These are phyloP conservation scores for Hypotaenidia philippensis DNA, from an alignment of 2,797 vertebrate species.

Conservation along the genomic window DNA sequence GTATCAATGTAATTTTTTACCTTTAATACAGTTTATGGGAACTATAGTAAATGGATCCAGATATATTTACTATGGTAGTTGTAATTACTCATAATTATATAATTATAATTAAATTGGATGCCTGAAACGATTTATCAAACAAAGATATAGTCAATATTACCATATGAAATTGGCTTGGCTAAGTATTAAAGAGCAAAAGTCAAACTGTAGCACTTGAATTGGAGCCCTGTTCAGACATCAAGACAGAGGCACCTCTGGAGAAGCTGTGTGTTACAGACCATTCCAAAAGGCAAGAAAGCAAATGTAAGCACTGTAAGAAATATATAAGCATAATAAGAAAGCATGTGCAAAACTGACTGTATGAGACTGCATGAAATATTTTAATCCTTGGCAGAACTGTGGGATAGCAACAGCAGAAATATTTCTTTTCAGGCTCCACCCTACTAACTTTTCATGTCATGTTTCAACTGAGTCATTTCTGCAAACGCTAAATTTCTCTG, in stretches of 20 bases:
- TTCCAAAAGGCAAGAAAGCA: not conserved
- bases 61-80: not conserved
- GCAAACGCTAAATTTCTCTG: not conserved
- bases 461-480: not conserved
- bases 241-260: not conserved
- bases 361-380: not conserved
- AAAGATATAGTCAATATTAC: not conserved
- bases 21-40: not conserved
- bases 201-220: not conserved
- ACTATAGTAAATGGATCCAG: not conserved
- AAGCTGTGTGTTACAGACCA: not conserved
- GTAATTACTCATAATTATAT: not conserved
- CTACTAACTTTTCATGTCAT: not conserved
- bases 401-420: not conserved
- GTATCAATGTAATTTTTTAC: not conserved
- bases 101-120: not conserved
- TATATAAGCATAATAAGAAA: not conserved
- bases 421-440: not conserved
- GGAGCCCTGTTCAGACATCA: not conserved
- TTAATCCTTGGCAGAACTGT: not conserved
- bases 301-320: not conserved
- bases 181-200: not conserved
- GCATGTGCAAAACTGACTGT: not conserved
- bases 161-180: not conserved
- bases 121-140: not conserved